Percentiles rank a stretch among this genome's conserved stretches.
These are phyloP conservation scores for Pangasius mekongensis DNA, from an alignment of 2,797 vertebrate species.

Conservation along the genomic window DNA sequence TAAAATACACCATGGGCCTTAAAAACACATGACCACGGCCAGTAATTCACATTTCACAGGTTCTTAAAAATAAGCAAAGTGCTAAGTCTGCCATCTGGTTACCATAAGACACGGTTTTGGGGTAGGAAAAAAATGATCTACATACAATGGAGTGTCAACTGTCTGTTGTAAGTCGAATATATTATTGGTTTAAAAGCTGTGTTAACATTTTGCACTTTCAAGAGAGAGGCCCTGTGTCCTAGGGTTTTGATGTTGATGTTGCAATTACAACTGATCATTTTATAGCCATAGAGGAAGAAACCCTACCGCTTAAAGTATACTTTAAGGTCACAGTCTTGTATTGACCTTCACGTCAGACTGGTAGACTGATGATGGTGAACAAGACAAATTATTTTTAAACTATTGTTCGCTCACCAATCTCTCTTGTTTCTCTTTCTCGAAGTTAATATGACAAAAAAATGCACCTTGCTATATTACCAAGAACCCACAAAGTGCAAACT, in stretches of 20 bases:
- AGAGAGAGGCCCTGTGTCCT: neutral
- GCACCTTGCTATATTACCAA: neutral
- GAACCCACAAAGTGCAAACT: neutral
- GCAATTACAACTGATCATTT: constrained; percentile 17
- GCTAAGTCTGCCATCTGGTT: constrained; percentile 60
- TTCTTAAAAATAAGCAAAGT: constrained; percentile 60
- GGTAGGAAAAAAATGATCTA: constrained; percentile 43
- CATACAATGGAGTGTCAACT: constrained; percentile 29
- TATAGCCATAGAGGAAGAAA: constrained; percentile 3
- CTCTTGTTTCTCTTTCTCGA: neutral
- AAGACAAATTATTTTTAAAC: neutral
- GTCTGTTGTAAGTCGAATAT: constrained; percentile 41
- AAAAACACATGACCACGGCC: constrained; percentile 33
- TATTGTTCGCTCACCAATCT: neutral
- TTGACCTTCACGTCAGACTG: neutral
- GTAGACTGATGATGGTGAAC: neutral
- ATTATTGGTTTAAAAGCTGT: constrained; percentile 51
- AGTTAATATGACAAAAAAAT: neutral
- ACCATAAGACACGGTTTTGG: constrained; percentile 50
- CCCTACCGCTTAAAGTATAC: constrained; percentile 1
- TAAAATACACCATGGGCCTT: neutral
- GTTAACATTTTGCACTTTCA: constrained; percentile 30
- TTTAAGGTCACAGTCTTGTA: neutral
- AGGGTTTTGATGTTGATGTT: neutral
- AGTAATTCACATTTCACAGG: constrained; percentile 55